Base-by-base conservation (phyloP, 2,113 vertebrate genomes). In the Macrotis lagotis region DNA sequence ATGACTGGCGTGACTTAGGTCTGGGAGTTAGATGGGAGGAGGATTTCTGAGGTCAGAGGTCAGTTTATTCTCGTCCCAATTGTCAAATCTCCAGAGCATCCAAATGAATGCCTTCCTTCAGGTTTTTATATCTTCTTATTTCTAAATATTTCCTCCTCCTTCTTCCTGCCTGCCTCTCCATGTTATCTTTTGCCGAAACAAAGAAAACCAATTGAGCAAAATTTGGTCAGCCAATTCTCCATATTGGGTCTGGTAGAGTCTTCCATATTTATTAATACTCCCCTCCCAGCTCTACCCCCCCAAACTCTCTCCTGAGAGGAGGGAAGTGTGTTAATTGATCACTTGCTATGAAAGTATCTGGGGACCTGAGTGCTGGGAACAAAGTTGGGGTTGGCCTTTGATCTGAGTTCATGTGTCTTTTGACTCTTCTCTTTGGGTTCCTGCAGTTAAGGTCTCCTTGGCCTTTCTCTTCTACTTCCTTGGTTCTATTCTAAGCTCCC, bases 1-100 rank as follows among this genome's bases (percentile, higher is more conserved):
- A 89, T 97, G 96, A 98, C 96, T 94, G 96, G 91, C 88, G 97
- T 97, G 2, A 91, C 93, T 95, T 97, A 97, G 93, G 96, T 98
- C 94, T 94, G 96, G 94, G 89, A 59, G 25, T 97, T 94, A 94
- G 88, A 95, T 97, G 95, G 89, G 90, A 96, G 96, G 97, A 28
- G 2, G 96, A 59, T 92, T 90, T 74, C 12, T 48, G 22, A 83
- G 48, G 10, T 11, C 50, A 25, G 22, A 83, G 48, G 10, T 11
- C 50, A 25, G 25, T 96, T 89, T 96, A 93, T 95, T 96, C 90
- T 88, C 97, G 95, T 97, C 92, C 92, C 94, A 93, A 93, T 47
- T 96, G 50, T 50, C 91, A 90, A 47, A 9, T 91, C 96, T 95
- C 91, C 0, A 10, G 96, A 93, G 94, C 97, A 83, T 91, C 59